phyloP scores from a whole-genome alignment of 2,888 invertebrate species.

The Lithophane semibrunnea region DNA sequence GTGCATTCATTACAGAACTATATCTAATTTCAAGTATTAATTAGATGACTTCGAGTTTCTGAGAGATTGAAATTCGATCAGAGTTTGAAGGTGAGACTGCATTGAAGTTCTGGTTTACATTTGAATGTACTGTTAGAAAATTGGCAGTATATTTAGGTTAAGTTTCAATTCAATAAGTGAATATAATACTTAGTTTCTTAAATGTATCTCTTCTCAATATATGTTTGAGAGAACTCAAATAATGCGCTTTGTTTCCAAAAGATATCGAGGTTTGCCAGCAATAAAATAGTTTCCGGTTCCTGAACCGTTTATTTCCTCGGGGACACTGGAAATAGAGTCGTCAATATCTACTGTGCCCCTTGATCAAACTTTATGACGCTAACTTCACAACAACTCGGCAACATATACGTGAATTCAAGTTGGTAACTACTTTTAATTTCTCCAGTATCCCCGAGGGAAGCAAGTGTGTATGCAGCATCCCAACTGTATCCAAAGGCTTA shows the following conservation, averaged over 20 bases:
- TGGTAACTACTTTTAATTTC: slow-evolving; percentile 27
- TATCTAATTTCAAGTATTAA: slow-evolving; percentile 55
- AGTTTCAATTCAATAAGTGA: slow-evolving; percentile 4
- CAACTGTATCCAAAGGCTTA: background rate
- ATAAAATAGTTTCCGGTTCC: slow-evolving; percentile 21
- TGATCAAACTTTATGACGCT: slow-evolving; percentile 26
- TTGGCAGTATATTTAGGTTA: slow-evolving; percentile 8
- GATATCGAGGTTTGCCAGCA: background rate
- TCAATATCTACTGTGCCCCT: slow-evolving; percentile 29
- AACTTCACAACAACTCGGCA: slow-evolving; percentile 27
- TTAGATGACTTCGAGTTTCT: slow-evolving; percentile 52
- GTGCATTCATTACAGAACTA: slow-evolving; percentile 44
- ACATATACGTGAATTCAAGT: slow-evolving; percentile 10
- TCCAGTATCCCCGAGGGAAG: background rate
- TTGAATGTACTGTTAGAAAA: slow-evolving; percentile 27
- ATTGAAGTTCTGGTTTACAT: slow-evolving; percentile 24
- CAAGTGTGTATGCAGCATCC: background rate
- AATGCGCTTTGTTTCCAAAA: background rate
- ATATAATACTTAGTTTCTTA: background rate
- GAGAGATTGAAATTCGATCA: slow-evolving; percentile 57
- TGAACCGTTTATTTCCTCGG: slow-evolving; percentile 35
- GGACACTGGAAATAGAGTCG: slow-evolving; percentile 21
- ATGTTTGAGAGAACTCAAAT: background rate
- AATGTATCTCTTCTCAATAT: background rate
- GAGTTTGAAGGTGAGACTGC: slow-evolving; percentile 55